Evolutionary conservation across 2,888 invertebrate species (phyloP), one percentile per base, ranked within the genome.

Genomic region (Omphaloscelis lunosa): DNA sequence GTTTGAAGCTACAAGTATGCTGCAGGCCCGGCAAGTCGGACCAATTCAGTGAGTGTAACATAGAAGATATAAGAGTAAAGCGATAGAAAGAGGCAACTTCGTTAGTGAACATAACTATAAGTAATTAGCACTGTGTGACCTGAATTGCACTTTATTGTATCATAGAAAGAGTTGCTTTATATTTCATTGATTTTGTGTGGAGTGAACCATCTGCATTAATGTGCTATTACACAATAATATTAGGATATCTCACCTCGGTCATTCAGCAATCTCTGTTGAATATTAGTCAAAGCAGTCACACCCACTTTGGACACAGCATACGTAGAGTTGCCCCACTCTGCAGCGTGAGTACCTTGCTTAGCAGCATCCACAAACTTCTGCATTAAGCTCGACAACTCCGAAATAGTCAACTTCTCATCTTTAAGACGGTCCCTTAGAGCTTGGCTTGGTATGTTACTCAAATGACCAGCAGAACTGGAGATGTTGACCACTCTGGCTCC

Each of bases 301-400:
- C 97, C 98, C 9, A 98, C 98, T 96, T 98, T 98, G 0, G 98
- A 98, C 7, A 97, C 97, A 0, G 92, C 95, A 93, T 98, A 98
- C 0, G 98, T 97, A 1, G 97, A 97, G 77, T 95, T 95, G 0
- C 97, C 97, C 97, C 98, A 98, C 23, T 95, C 94, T 0, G 84
- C 88, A 65, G 88, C 88, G 11, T 96, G 94, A 0, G 93, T 95
- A 0, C 94, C 96, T 82, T 91, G 88, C 83, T 94, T 94, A 61
- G 95, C 97, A 88, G 96, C 97, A 96, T 97, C 94, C 7, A 98
- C 96, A 94, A 98, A 98, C 82, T 97, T 94, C 39, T 97, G 95
- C 97, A 98, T 97, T 27, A 98, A 89, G 3, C 93, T 92, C 20
- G 96, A 97, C 27, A 98, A 92, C 87, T 97, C 93, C 0, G 95